Evolutionary conservation across 2,888 invertebrate genomes (phyloP).

Genomic region (Oegoconia quadripuncta): DNA sequence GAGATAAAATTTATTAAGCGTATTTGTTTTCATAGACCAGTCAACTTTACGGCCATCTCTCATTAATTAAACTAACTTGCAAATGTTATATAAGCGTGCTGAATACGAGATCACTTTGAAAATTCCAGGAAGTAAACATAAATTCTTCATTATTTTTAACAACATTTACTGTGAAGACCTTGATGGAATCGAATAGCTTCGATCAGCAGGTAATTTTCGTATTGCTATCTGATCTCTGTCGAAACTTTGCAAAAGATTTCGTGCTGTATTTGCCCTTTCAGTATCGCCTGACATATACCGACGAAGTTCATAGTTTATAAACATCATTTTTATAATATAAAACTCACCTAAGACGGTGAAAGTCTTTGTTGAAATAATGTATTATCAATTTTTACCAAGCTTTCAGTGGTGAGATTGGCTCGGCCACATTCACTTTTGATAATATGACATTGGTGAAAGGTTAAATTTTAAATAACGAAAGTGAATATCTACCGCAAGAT

Average conservation of each 20-base stretch:
- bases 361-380: slow-evolving; percentile 1
- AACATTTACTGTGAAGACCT: too few relatives aligned
- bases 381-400: slow-evolving; percentile 2
- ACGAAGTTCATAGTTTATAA: slow-evolving; percentile 18
- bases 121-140: too few relatives aligned
- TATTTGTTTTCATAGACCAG: slow-evolving; percentile 12
- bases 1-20: slow-evolving; percentile 32
- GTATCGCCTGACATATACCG: slow-evolving; percentile 13
- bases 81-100: slow-evolving; percentile 13
- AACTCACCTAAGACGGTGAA: slow-evolving; percentile 4
- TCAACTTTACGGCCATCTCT: too few relatives aligned
- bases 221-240: too few relatives aligned
- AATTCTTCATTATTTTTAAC: too few relatives aligned
- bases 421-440: slow-evolving; percentile 40
- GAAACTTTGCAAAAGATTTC: too few relatives aligned
- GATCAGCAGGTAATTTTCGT: too few relatives aligned
- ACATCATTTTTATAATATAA: background rate
- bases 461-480: slow-evolving; percentile 15
- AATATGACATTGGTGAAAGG: slow-evolving; percentile 54
- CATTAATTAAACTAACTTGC: slow-evolving; percentile 27
- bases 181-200: too few relatives aligned
- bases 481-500: background rate
- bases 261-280: too few relatives aligned
- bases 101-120: too few relatives aligned
- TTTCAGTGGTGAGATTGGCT: slow-evolving; percentile 3